These are phyloP conservation scores for Trachelipus rathkii DNA, from an alignment of 1,140 invertebrate genomes.

Conservation along the genomic window DNA sequence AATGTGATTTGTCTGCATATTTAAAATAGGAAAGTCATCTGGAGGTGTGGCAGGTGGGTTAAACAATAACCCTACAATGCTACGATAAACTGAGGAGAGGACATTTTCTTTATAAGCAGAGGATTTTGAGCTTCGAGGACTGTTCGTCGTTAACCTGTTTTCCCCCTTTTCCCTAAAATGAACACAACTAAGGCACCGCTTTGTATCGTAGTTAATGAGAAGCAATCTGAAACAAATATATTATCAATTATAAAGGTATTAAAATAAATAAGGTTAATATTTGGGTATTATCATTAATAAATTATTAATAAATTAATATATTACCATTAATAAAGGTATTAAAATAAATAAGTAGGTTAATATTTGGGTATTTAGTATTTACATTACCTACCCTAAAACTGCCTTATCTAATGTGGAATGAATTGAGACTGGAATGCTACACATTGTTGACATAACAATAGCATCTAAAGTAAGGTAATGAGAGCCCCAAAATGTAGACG, in stretches of 20 bases:
- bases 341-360: neutral
- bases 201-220: neutral
- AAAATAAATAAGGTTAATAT: neutral
- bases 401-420: constrained; percentile 4
- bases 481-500: neutral
- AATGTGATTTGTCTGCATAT: neutral
- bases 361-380: no score
- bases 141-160: neutral
- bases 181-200: neutral
- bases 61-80: neutral
- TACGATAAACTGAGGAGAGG: neutral
- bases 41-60: neutral
- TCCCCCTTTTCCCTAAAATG: neutral
- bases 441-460: neutral
- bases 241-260: no score
- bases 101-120: neutral
- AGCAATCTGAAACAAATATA: neutral
- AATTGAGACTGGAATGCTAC: neutral
- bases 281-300: no score
- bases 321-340: no score
- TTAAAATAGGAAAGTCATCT: neutral
- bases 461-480: constrained; percentile 4
- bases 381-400: neutral
- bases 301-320: no score
- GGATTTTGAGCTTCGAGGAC: neutral